Conservation (phyloP, 2,888 invertebrate species). For the Drosophila histrio region DNA sequence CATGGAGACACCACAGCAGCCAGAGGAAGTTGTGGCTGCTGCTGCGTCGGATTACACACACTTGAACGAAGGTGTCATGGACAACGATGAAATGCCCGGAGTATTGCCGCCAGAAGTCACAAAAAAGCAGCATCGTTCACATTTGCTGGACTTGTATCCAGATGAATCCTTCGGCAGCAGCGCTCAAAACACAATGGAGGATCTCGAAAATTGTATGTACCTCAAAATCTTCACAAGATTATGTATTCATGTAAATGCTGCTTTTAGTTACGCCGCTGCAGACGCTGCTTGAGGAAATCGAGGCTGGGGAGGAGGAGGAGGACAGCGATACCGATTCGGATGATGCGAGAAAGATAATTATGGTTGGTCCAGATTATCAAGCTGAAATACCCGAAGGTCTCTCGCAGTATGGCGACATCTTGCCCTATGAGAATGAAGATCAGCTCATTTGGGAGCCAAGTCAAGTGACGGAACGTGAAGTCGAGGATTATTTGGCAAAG, state of each 20-base stretch:
- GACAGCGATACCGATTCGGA: constrained; percentile 78
- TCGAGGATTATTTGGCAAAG: constrained; percentile 91
- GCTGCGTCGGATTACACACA: not conserved
- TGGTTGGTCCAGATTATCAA: constrained; percentile 97
- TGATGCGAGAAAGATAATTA: constrained; percentile 88
- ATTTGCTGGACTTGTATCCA: constrained; percentile 86
- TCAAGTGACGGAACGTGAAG: constrained; percentile 88
- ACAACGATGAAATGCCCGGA: constrained; percentile 10
- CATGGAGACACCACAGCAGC: not conserved
- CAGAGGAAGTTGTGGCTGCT: not conserved
- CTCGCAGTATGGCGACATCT: constrained; percentile 95
- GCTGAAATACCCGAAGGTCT: constrained; percentile 96
- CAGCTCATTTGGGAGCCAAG: constrained; percentile 96
- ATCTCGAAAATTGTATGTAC: constrained; percentile 60
- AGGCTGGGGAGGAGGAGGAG: constrained; percentile 85
- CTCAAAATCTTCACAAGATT: not conserved
- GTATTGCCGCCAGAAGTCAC: constrained; percentile 24
- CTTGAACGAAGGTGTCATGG: not conserved
- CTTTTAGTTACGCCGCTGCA: constrained; percentile 64
- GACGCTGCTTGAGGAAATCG: constrained; percentile 80
- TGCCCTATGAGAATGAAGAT: constrained; percentile 97
- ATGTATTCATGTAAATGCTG: not conserved
- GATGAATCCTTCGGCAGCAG: constrained; percentile 68
- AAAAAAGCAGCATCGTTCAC: constrained; percentile 84
- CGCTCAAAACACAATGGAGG: constrained; percentile 19